A percentile compares a stretch with the other conserved stretches of the same genome.
These are phyloP conservation scores for Xenotilapia caudafasciata DNA, from an alignment of 2,113 vertebrate species.

Conservation along the genomic window DNA sequence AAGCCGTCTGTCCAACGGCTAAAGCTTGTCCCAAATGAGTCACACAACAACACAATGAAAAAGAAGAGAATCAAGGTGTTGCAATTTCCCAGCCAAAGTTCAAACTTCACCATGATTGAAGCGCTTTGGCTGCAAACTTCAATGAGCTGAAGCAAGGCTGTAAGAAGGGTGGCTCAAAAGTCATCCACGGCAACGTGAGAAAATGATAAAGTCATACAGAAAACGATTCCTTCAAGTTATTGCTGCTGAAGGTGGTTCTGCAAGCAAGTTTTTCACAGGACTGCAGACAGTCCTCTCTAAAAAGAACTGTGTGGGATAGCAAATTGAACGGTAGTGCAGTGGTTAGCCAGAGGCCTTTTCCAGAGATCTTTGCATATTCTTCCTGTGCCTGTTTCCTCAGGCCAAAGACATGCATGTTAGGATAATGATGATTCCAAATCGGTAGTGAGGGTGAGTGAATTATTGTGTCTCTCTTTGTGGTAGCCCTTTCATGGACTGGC, in stretches of 20 bases:
- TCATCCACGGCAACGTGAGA: background rate
- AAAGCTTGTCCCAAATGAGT: background rate
- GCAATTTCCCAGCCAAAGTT: background rate
- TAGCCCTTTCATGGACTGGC: background rate
- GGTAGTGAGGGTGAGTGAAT: background rate
- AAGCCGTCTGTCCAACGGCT: background rate
- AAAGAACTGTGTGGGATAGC: background rate
- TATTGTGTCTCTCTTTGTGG: background rate
- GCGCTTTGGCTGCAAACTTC: background rate
- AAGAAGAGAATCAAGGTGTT: background rate
- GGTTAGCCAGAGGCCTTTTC: background rate
- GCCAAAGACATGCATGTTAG: background rate
- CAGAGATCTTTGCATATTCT: background rate
- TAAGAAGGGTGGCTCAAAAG: background rate
- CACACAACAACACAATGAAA: background rate
- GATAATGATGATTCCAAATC: background rate
- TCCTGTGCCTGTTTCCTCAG: background rate
- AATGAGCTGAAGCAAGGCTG: background rate
- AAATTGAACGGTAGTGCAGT: background rate
- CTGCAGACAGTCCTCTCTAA: background rate
- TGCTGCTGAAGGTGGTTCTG: background rate
- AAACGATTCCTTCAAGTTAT: background rate
- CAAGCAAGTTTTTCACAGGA: background rate
- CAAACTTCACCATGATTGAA: background rate
- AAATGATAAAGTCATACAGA: background rate